Base-by-base conservation (phyloP, 2,113 vertebrate species). In the Oceanites oceanicus region DNA sequence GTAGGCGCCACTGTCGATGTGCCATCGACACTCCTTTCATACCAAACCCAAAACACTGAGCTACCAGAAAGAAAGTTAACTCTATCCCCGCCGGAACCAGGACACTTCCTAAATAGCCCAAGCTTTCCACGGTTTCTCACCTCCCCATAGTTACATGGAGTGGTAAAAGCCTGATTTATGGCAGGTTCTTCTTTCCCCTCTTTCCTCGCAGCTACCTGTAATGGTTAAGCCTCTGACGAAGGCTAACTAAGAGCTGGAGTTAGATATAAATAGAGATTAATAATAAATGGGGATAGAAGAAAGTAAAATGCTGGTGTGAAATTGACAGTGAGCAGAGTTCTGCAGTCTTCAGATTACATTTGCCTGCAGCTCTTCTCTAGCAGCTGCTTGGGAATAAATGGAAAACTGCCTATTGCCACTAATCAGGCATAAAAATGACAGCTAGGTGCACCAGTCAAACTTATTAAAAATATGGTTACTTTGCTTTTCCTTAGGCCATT, bases 201-300 rank as follows among this genome's bases (percentile, higher is more conserved):
- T n/a, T 94, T 86, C 68, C 70, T 96, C 79, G 66, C 49, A 85
- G 62, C 85, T 42, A 91, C 15, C 19, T 94, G 29, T 92, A 95
- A 97, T 84, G 65, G 81, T 86, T 97, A 91, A 80, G 76, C 95
- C 94, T 84, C 96, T 97, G 79, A 56, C 73, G 95, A 94, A 96
- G 90, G 81, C 52, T 16, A 88, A 92, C 93, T 97, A 66, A 87
- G 85, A 95, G 92, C 52, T 91, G 26, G 66, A 97, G 92, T 96
- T 97, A 96, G 97, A 94, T 97, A 95, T 94, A 96, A 98, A 96
- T 97, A 92, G 76, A 97, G 71, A 95, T 98, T 96, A 98, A 97
- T 98, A 98, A 98, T 97, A 97, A 95, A 94, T 97, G 53, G 73
- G 45, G 34, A 38, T 55, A 83, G 66, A 94, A 90, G 80, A 93